Base-by-base conservation (phyloP, 2,888 invertebrate genomes). In the Shargacucullia verbasci region DNA sequence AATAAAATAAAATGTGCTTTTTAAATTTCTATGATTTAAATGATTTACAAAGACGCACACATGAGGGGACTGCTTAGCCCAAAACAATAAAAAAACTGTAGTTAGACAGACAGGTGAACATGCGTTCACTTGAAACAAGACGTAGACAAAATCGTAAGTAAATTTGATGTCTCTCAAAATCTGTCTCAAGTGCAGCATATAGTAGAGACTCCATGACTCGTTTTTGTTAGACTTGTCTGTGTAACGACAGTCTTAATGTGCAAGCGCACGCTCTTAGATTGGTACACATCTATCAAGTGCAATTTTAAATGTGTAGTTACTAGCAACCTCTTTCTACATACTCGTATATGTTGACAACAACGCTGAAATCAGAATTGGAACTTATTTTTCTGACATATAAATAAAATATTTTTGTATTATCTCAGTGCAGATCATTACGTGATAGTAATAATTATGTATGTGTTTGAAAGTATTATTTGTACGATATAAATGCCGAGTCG, bases 391-490 rank as follows among this genome's bases (percentile, higher is more conserved):
- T 76, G 74, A 73, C 10, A 75, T n/a, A n/a, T n/a, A n/a, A 65
- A 65, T 69, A 59, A 64, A 70, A 79, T 85, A 83, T 84, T 84
- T 82, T 84, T 83, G 71, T 84, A 84, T 76, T 66, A 68, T 69
- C 70, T 59, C 73, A 61, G 70, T 58, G 72, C 70, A 58, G 50
- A 70, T 64, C 49, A 65, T 56, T 59, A 56, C 44, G 46, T 54
- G 59, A 60, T 70, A 58, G 67, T 70, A 56, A 74, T 77, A 60
- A 58, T 29, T 29, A 29, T 61, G 53, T 61, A 77, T 76, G 62
- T 72, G 53, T 79, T 77, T 73, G 43, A 78, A 84, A 86, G 85
- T 85, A 86, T 88, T 88, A 88, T 80, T 84, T 83, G 76, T 85
- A 74, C 76, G 76, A 78, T 69, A 75, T 65, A 29, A 29, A 29